Base-by-base conservation (phyloP, 2,888 invertebrate species). In the Lysandra bellargus region DNA sequence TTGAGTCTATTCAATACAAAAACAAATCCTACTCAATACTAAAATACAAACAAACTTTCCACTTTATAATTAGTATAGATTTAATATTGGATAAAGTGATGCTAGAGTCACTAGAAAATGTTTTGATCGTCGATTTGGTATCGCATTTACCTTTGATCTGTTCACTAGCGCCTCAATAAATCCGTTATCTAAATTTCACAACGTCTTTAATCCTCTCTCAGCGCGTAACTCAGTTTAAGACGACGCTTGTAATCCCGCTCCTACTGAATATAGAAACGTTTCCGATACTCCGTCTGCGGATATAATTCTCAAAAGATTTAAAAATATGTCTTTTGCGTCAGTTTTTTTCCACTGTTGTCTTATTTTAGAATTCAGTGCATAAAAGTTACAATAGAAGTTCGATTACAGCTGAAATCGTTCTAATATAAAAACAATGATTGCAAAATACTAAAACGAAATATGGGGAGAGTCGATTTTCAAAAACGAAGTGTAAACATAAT, bases 161-260 rank as follows among this genome's bases (percentile, higher is more conserved):
- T 6, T 69, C 69, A 14, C 69, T 69, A 4, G 69, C 4, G 69
- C 33, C 69, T 14, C 33, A 69, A 53, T 69, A 69, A 69, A 33
- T 69, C 33, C 69, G 30, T 14, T 69, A 30, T 69, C 33, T 33
- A 33, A 64, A 64, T 64, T 75, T 75, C 75, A 53, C 14, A 75
- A 75, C 49, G 49, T 49, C 23, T 76, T 57, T 76, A 76, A 76
- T 76, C 57, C 76, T 33, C 23, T 9, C n/a, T 49, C 53, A 33
- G 33, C 53, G 49, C 74, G 74, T 74, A 44, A 74, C 57, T 76
- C 14, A 76, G 53, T 57, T 76, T 53, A 33, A 30, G 30, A 30
- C 74, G 74, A 44, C 74, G 76, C 76, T 53, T 12, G 44, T 76
- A 53, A 76, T 53, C 76, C 53, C 30, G 14, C 53, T 76, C 33